Percentiles rank a stretch among this genome's conserved stretches.
These are phyloP conservation scores for Rhopilema esculentum DNA, from an alignment of 30 jellyfish, hydroid and myxozoan genomes.

Conservation along the genomic window DNA sequence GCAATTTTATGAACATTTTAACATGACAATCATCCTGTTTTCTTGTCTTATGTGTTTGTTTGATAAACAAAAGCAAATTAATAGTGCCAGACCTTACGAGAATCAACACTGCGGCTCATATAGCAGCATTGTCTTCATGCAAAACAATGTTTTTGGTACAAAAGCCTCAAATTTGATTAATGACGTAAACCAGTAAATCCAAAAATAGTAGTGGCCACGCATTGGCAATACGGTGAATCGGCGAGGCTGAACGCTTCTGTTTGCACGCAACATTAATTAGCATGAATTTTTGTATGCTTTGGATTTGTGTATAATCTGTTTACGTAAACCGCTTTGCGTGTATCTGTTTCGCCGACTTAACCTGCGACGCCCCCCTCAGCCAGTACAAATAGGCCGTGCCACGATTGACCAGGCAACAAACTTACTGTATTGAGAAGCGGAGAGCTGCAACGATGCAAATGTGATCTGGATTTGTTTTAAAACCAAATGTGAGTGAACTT, in stretches of 20 bases:
- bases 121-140: background rate
- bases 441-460: no score
- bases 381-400: background rate
- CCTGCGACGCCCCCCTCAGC: background rate
- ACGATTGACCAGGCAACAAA: background rate
- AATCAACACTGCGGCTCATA: background rate
- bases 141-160: background rate
- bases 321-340: background rate
- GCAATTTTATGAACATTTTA: background rate
- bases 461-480: no score
- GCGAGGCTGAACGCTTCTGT: no score
- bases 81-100: background rate
- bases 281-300: background rate
- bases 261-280: background rate
- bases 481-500: no score
- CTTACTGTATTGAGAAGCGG: background rate
- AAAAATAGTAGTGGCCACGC: background rate
- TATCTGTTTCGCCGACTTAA: background rate
- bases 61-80: background rate
- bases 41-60: background rate
- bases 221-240: background rate
- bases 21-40: background rate
- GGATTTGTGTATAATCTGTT: background rate
- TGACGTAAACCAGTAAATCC: background rate
- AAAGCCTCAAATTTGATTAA: background rate